These are phyloP conservation scores for Drosophila elegans DNA, from an alignment of 1,140 invertebrate genomes.

Conservation along the genomic window DNA sequence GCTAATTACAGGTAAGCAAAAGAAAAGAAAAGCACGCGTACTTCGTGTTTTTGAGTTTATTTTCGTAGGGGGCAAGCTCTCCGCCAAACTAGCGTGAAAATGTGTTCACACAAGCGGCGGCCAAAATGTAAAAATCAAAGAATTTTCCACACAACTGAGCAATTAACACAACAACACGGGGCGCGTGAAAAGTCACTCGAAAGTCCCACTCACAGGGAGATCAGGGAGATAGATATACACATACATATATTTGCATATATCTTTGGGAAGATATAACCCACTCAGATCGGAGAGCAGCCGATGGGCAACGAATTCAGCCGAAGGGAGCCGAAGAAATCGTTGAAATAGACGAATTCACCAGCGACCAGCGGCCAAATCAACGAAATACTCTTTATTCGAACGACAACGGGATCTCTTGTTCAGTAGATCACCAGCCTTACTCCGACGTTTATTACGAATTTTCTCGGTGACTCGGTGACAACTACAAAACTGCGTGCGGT, in stretches of 20 bases:
- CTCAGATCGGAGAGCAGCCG: conserved; percentile 24
- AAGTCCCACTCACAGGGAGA: conserved; percentile 16
- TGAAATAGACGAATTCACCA: conserved; percentile 73
- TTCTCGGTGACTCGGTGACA: conserved; percentile 85
- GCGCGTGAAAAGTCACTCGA: conserved; percentile 48
- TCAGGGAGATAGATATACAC: conserved; percentile 3
- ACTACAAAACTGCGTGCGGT: conserved; percentile 82
- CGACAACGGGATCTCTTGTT: conserved; percentile 85
- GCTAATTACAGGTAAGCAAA: conserved; percentile 80
- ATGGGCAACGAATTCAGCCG: conserved; percentile 35
- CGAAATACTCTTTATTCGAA: conserved; percentile 85
- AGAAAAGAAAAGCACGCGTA: conserved; percentile 40
- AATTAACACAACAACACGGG: conserved; percentile 68
- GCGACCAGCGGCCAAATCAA: conserved; percentile 68
- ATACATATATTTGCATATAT: conserved; percentile 12
- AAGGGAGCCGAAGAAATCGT: conserved; percentile 58
- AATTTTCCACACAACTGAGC: conserved; percentile 81
- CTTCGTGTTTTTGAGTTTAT: conserved; percentile 67
- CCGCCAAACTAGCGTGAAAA: conserved; percentile 67
- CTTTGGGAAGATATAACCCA: conserved; percentile 33
- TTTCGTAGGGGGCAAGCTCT: conserved; percentile 51
- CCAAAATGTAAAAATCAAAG: conserved; percentile 66
- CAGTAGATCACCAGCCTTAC: conserved; percentile 85
- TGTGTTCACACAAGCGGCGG: conserved; percentile 59
- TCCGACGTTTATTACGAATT: conserved; percentile 85